A percentile compares a stretch with the other conserved stretches of the same genome.
These are phyloP conservation scores for Oryzias woworae DNA, from an alignment of 2,113 vertebrate genomes.

Conservation along the genomic window DNA sequence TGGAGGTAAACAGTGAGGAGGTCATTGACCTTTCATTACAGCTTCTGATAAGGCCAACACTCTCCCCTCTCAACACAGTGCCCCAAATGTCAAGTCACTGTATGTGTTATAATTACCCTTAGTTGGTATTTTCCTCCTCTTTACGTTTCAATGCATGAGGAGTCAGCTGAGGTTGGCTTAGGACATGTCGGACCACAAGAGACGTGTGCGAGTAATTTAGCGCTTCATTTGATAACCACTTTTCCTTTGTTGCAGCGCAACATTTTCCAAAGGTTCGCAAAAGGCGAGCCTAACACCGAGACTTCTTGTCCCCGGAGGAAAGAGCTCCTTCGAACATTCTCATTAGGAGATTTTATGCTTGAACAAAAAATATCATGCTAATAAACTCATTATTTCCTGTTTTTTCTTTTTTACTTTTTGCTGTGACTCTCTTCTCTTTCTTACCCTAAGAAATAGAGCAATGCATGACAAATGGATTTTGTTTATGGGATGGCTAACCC, in stretches of 20 bases:
- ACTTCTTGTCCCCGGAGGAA: conserved; percentile 58
- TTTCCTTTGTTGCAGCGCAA: not conserved
- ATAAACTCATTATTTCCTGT: conserved; percentile 45
- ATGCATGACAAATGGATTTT: too few relatives aligned
- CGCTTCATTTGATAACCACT: conserved; percentile 1
- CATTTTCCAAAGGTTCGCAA: conserved; percentile 43
- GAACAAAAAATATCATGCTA: conserved; percentile 78
- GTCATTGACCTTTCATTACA: conserved; percentile 77
- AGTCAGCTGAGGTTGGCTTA: conserved; percentile 43
- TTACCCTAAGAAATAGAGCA: too few relatives aligned
- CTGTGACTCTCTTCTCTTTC: too few relatives aligned
- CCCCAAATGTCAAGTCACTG: conserved; percentile 78
- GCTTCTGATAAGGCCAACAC: conserved; percentile 76
- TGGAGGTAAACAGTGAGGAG: conserved; percentile 73
- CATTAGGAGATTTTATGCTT: conserved; percentile 72
- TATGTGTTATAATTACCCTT: conserved; percentile 73
- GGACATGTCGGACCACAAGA: conserved; percentile 51
- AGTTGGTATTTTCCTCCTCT: conserved; percentile 68
- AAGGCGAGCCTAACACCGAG: conserved; percentile 41
- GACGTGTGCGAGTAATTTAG: conserved; percentile 50
- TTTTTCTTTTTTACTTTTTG: too few relatives aligned
- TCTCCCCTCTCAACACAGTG: conserved; percentile 62
- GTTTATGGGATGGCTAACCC: conserved; percentile 7
- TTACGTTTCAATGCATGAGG: conserved; percentile 69
- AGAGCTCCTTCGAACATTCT: conserved; percentile 69